A percentile compares a stretch with the other conserved stretches of the same genome.
Conservation (phyloP, 2,113 vertebrate genomes). For the Lepus americanus region DNA sequence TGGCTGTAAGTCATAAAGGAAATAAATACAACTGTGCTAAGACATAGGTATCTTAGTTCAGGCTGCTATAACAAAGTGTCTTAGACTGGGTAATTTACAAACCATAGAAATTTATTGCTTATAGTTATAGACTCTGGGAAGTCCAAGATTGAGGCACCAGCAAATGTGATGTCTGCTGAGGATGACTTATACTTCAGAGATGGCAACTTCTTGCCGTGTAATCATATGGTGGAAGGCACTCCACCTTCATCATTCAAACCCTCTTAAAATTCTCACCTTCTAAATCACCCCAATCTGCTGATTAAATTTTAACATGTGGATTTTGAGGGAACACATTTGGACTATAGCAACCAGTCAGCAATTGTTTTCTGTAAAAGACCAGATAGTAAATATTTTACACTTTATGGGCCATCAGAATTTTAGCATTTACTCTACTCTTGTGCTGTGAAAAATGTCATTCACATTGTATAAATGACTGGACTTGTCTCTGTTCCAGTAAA, state of each 20-base stretch:
- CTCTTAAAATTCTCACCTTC: background rate
- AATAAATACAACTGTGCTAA: background rate
- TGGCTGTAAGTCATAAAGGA: background rate
- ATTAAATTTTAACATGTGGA: background rate
- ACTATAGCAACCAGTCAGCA: background rate
- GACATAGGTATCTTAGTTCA: too few relatives aligned
- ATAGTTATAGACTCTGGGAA: background rate
- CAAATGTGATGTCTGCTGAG: background rate
- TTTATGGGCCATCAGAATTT: background rate
- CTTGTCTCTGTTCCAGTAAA: background rate
- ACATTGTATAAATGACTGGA: background rate
- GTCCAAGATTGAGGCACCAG: background rate
- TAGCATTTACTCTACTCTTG: background rate
- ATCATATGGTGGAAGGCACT: background rate
- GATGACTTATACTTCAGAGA: background rate
- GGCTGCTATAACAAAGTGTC: background rate
- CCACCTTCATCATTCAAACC: background rate
- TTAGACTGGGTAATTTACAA: background rate
- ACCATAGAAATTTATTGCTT: background rate
- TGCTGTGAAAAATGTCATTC: background rate
- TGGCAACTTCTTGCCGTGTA: background rate
- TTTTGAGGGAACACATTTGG: background rate
- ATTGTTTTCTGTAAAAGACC: conserved; percentile 27
- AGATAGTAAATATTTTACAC: too few relatives aligned
- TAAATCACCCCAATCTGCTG: background rate